phyloP scores from a whole-genome alignment of 2,888 invertebrate species.

The Tetranychus truncatus region DNA sequence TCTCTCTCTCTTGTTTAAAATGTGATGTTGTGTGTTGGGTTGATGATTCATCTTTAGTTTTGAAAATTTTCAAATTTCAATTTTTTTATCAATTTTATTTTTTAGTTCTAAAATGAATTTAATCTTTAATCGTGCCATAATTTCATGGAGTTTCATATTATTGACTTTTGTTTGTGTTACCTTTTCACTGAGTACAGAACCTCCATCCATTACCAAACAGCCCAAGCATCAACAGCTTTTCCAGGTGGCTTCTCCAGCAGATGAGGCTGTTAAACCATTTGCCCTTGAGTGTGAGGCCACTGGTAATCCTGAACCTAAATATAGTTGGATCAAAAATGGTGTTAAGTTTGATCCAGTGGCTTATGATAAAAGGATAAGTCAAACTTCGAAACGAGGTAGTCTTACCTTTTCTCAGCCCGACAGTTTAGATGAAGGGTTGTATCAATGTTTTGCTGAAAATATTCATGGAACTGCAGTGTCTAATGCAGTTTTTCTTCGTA shows the following conservation, averaged over 20 bases:
- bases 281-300: constrained; percentile 89
- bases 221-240: constrained; percentile 76
- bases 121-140: not conserved
- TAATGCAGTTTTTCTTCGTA: constrained; percentile 79
- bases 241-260: constrained; percentile 57
- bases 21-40: not conserved
- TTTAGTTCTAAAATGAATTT: not conserved
- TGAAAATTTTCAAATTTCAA: not conserved
- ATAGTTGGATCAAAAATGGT: constrained; percentile 83
- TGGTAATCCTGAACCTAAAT: constrained; percentile 73
- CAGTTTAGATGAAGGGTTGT: constrained; percentile 61
- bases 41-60: not conserved
- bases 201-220: constrained; percentile 76
- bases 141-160: not conserved
- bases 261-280: constrained; percentile 78
- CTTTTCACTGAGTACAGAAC: constrained; percentile 31
- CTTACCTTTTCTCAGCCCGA: constrained; percentile 70
- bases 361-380: constrained; percentile 81
- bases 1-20: not conserved
- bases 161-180: not conserved
- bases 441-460: constrained; percentile 38
- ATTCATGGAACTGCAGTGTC: constrained; percentile 55
- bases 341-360: constrained; percentile 82
- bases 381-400: constrained; percentile 81
- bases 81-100: not conserved